Base-by-base conservation (phyloP, 2,888 invertebrate species). In the Agrochola lota region DNA sequence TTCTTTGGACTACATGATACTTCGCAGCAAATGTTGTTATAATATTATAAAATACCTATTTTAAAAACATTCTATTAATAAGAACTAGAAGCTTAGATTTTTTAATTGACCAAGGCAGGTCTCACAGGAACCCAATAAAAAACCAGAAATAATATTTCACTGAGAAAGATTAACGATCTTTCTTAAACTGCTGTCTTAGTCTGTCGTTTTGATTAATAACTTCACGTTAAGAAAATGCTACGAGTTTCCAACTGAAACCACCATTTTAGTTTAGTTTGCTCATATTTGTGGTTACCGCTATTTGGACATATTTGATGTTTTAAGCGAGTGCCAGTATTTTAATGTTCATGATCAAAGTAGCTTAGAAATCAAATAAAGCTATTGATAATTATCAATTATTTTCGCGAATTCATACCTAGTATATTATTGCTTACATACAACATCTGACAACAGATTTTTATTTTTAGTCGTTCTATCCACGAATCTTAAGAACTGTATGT, bases 131-230 rank as follows among this genome's bases (percentile, higher is more conserved):
- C 77, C 59, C 62, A 71, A 81, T 83, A 68, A 74, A 74, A 57
- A 77, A 70, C 76, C 77, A 83, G 70, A 78, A 78, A 80, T 80
- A 81, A 78, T 80, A 84, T 84, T 88, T 71, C 80, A 69, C 76
- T 77, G 64, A 78, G 75, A 89, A 89, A 86, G 84, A 90, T 91
- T 87, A 79, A 80, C 67, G 77, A 84, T 78, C 77, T 64, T 62
- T 71, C 79, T 69, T 63, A 80, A 77, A 81, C 68, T 75, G 77
- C 75, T 77, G 73, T 49, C 78, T 80, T 63, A 72, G 62, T 69
- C 57, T 70, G 77, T 72, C 79, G 62, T 79, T 80, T 80, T 87
- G 78, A 84, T 87, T 80, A 80, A 87, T 87, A 84, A 71, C 70
- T 52, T 43, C 17, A 67, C 17, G 52, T 60, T 72, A 60, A 75